Conservation (phyloP, 2,888 invertebrate genomes). For the Yponomeuta cagnagella region DNA sequence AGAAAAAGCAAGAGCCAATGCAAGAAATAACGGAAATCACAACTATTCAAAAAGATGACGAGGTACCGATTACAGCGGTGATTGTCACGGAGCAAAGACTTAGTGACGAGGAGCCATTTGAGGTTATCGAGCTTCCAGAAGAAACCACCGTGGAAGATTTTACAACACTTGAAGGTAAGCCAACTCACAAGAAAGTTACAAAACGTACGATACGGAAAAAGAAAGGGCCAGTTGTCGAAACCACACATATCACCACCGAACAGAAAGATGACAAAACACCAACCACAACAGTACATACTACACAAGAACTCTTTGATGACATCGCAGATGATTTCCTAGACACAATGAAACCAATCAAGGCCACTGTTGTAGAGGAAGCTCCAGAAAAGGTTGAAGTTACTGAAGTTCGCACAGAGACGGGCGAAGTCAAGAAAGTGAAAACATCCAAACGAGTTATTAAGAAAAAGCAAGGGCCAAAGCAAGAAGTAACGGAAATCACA, state of each 20-base stretch:
- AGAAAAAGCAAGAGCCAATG: conserved; percentile 34
- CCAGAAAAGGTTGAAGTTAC: conserved; percentile 25
- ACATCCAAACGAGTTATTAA: conserved; percentile 31
- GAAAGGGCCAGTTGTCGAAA: conserved; percentile 35
- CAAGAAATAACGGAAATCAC: conserved; percentile 39
- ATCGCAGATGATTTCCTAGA: conserved; percentile 21
- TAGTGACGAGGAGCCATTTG: not conserved
- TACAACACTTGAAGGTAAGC: conserved; percentile 17
- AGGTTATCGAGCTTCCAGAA: conserved; percentile 35
- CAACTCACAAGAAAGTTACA: conserved; percentile 34
- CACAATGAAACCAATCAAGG: conserved; percentile 10
- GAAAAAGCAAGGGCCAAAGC: conserved; percentile 22
- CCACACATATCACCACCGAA: conserved; percentile 26
- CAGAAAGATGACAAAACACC: conserved; percentile 25
- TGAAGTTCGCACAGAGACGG: conserved; percentile 26
- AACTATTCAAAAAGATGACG: conserved; percentile 26
- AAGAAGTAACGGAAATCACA: conserved; percentile 30
- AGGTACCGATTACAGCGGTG: conserved; percentile 22
- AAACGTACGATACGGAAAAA: conserved; percentile 47
- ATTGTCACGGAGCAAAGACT: conserved; percentile 18
- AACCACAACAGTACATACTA: conserved; percentile 36
- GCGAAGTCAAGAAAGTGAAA: conserved; percentile 35
- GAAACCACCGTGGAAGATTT: conserved; percentile 28
- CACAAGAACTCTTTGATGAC: conserved; percentile 27
- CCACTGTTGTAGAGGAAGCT: conserved; percentile 18